A percentile compares a stretch with the other conserved stretches of the same genome.
Conservation (phyloP, 2,888 invertebrate genomes). For the Pantelozetes paolii region DNA sequence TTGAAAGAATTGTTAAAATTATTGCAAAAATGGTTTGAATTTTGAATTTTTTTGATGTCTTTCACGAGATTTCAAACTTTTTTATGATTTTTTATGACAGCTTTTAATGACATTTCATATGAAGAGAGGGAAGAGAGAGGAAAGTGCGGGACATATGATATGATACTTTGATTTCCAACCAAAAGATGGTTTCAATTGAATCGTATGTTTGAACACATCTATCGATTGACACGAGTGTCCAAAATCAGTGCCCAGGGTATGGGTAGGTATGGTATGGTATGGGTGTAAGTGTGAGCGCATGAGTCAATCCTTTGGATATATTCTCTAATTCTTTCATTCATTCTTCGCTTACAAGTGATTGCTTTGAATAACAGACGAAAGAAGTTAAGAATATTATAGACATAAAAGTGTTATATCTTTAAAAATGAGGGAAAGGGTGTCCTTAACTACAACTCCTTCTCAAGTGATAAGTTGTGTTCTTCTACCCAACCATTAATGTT, state of each 20-base stretch:
- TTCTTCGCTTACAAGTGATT: constrained; percentile 8
- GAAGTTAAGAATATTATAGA: not conserved
- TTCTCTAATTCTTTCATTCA: constrained; percentile 1
- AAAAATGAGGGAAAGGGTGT: constrained; percentile 35
- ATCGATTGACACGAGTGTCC: constrained; percentile 5
- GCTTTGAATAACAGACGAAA: constrained; percentile 3
- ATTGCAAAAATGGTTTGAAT: too few relatives aligned
- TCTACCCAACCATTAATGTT: not conserved
- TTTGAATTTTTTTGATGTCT: too few relatives aligned
- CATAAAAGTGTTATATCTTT: not conserved
- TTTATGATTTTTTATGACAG: too few relatives aligned
- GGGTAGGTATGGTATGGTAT: too few relatives aligned
- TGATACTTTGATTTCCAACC: constrained; percentile 5
- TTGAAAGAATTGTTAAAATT: too few relatives aligned
- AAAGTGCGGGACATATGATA: too few relatives aligned
- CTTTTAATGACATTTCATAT: too few relatives aligned
- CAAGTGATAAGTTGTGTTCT: constrained; percentile 24
- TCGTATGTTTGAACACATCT: not conserved
- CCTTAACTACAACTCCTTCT: not conserved
- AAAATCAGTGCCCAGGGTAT: not conserved
- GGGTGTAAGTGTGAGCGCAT: constrained; percentile 21
- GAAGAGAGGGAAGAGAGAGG: too few relatives aligned
- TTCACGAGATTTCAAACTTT: too few relatives aligned
- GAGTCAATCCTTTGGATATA: constrained; percentile 1
- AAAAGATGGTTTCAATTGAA: constrained; percentile 29